Conservation (phyloP, 2,888 invertebrate species). For the Capitulum mitella region DNA sequence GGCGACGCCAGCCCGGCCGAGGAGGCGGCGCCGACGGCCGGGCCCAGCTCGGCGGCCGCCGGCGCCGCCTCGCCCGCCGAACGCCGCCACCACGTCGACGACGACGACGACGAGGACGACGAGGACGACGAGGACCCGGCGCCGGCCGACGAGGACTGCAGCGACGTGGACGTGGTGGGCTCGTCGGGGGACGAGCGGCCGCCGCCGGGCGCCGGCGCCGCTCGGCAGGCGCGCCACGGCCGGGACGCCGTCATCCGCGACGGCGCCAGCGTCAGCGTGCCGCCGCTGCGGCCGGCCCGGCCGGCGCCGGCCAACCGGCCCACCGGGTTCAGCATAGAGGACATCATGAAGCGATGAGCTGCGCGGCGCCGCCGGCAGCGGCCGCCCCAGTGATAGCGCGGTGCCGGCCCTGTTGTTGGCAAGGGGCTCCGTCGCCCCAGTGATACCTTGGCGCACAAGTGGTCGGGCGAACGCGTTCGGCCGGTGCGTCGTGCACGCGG, state of each 20-base stretch:
- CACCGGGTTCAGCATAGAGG: slow-evolving; percentile 76
- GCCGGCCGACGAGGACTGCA: slow-evolving; percentile 43
- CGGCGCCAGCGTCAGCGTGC: slow-evolving; percentile 9
- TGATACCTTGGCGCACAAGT: background rate
- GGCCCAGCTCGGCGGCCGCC: background rate
- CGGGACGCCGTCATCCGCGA: background rate
- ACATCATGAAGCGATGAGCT: slow-evolving; percentile 71
- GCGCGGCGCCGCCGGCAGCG: background rate
- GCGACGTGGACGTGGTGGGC: slow-evolving; percentile 16
- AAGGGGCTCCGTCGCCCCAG: background rate
- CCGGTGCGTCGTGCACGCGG: too few species aligned
- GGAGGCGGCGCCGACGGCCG: background rate
- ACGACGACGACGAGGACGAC: slow-evolving; percentile 30
- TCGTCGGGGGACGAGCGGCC: slow-evolving; percentile 30
- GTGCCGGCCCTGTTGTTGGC: background rate
- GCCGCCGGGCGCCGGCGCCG: slow-evolving; percentile 21
- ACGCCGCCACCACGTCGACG: background rate
- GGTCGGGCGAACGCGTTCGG: too few species aligned
- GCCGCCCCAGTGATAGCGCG: background rate
- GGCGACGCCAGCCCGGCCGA: slow-evolving; percentile 55
- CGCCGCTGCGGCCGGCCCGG: background rate
- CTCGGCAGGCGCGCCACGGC: background rate
- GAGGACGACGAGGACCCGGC: slow-evolving; percentile 35
- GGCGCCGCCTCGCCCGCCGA: background rate
- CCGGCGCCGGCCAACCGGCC: background rate